These are phyloP conservation scores for Sinotaia quadrata DNA, from an alignment of 2,888 invertebrate species.

Conservation along the genomic window DNA sequence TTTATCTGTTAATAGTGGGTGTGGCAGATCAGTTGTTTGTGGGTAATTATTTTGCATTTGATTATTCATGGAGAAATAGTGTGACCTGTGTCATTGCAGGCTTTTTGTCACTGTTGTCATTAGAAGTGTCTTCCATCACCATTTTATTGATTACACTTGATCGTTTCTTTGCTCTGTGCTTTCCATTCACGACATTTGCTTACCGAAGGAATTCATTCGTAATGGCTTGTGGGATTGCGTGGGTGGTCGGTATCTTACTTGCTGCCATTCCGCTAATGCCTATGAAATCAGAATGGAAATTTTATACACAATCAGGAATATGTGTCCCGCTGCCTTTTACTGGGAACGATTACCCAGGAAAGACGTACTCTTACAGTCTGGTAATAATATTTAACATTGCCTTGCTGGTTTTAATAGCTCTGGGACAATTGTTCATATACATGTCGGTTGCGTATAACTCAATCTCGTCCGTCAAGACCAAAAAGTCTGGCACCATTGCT, in stretches of 20 bases:
- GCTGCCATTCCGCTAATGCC: background rate
- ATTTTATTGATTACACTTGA: slow-evolving; percentile 77
- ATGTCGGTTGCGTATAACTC: too few relatives aligned
- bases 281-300: background rate
- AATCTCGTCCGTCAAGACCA: too few relatives aligned
- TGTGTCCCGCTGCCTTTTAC: background rate
- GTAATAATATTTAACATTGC: slow-evolving; percentile 3
- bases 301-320: background rate
- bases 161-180: slow-evolving; percentile 76
- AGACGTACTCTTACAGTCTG: background rate
- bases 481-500: too few relatives aligned
- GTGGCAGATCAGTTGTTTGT: slow-evolving; percentile 43
- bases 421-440: slow-evolving; percentile 4
- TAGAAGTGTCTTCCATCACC: slow-evolving; percentile 75
- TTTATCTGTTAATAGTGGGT: slow-evolving; percentile 45
- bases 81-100: too few relatives aligned
- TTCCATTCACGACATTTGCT: background rate
- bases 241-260: background rate
- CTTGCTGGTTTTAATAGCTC: background rate
- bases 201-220: background rate
- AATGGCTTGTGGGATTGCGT: background rate
- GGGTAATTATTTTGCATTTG: slow-evolving; percentile 45
- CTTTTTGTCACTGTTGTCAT: slow-evolving; percentile 69
- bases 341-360: background rate
- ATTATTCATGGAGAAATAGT: too few relatives aligned